Base-by-base conservation (phyloP, 2,888 invertebrate genomes). In the Caenorhabditis zanzibari region DNA sequence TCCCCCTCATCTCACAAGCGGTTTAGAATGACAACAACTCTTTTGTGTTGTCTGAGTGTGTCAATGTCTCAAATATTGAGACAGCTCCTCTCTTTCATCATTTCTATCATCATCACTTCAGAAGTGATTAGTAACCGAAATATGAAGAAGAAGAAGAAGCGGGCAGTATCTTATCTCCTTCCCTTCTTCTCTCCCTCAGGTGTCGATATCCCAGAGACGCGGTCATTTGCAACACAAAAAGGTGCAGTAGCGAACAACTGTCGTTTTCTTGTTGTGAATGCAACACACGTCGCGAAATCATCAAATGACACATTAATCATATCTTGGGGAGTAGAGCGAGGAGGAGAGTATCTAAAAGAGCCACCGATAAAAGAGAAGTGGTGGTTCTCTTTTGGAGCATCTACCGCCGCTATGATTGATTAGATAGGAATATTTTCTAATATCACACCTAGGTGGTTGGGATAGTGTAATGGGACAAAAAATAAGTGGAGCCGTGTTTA, bases 291-390 rank as follows among this genome's bases (percentile, higher is more conserved):
- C 80, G 73, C 80, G 10, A 24, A 68, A 81, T 81, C 81, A 73
- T 74, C 81, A 81, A 81, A 81, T 74, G 73, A 74, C 68, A 73
- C 73, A 81, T 81, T 73, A 54, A 73, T 81, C 73, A 81, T 81
- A 68, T 81, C 68, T 73, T 81, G 68, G 73, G n/a, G n/a, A n/a
- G n/a, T n/a, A n/a, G n/a, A n/a, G 59, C n/a, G 47, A 58, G 26
- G 44, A 16, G 7, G 19, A 19, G 47, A 52, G 58, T 26, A 52
- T 61, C 59, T 63, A 49, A 49, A 49, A 38, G 41, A 71, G 63
- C 35, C 64, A 71, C 49, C 72, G 63, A 54, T 54, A 54, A 54
- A 64, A 75, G 58, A 58, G 44, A 44, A 26, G 24, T 26, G 26
- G n/a, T 47, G 28, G 56, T 19, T n/a, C 24, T 26, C 44, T 38